These are phyloP conservation scores for Caenorhabditis macrosperma DNA, from an alignment of 2,888 invertebrate genomes.

Conservation along the genomic window DNA sequence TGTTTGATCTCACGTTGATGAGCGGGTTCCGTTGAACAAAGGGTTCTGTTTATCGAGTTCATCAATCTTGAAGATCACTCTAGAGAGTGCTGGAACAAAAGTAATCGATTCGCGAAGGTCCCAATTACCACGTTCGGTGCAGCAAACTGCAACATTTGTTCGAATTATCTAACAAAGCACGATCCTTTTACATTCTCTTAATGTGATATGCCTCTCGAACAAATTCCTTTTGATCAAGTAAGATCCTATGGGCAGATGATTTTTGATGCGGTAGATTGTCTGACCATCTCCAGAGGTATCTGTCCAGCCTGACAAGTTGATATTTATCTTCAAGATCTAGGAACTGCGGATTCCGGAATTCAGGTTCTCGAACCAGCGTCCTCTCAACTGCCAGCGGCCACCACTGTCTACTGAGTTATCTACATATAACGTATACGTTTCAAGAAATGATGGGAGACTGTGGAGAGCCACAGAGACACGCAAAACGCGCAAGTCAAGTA, in stretches of 20 bases:
- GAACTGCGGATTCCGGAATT: background rate
- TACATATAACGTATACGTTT: too few relatives aligned
- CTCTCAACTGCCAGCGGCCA: too few relatives aligned
- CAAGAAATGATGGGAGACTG: too few relatives aligned
- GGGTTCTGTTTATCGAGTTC: constrained; percentile 37
- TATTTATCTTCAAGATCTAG: too few relatives aligned
- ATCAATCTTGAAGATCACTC: constrained; percentile 31
- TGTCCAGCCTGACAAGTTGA: constrained; percentile 56
- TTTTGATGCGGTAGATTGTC: constrained; percentile 61
- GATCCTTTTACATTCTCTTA: constrained; percentile 57
- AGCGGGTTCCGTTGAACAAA: constrained; percentile 25
- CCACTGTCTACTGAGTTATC: too few relatives aligned
- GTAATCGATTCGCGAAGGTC: constrained; percentile 33
- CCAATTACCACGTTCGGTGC: constrained; percentile 51
- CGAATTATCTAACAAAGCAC: background rate
- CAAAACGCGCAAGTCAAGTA: too few relatives aligned
- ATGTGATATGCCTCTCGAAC: constrained; percentile 47
- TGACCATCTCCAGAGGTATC: constrained; percentile 53
- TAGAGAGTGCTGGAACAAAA: constrained; percentile 43
- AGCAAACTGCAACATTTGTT: constrained; percentile 50
- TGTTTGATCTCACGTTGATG: background rate
- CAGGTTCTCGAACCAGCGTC: too few relatives aligned
- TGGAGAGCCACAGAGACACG: too few relatives aligned
- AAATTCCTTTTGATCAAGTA: constrained; percentile 63
- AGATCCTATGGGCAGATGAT: constrained; percentile 61